Evolutionary conservation across 1,140 invertebrate species (phyloP).

Genomic region (Metopolophium dirhodum): DNA sequence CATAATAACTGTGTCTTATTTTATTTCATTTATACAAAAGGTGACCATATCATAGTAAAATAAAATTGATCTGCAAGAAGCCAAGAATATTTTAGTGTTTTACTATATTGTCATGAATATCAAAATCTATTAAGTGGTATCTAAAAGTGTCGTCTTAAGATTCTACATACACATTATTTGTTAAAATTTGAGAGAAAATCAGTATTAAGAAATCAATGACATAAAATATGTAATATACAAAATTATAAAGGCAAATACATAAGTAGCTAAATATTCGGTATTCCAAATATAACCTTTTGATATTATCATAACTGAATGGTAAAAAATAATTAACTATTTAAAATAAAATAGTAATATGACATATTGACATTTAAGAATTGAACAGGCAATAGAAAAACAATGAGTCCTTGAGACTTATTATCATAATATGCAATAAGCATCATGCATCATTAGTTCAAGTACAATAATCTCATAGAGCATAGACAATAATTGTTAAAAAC

Average conservation of each 20-base stretch:
- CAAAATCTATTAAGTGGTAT: background rate
- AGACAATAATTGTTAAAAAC: background rate
- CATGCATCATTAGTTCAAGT: background rate
- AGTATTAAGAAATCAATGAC: background rate
- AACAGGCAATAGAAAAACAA: background rate
- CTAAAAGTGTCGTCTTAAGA: background rate
- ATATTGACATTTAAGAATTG: background rate
- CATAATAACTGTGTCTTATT: background rate
- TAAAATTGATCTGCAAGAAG: background rate
- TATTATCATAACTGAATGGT: background rate
- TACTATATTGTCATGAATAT: background rate
- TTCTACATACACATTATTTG: background rate
- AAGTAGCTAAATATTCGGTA: background rate
- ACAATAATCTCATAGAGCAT: background rate
- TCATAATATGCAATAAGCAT: background rate
- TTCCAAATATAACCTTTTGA: background rate
- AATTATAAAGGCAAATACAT: background rate
- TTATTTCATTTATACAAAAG: background rate
- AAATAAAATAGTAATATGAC: no score
- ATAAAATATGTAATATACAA: background rate
- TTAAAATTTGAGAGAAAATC: background rate
- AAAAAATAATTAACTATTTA: no score
- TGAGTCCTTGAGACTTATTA: constrained; percentile 26
- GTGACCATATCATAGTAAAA: background rate
- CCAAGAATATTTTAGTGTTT: background rate